Percentiles rank a stretch among this genome's conserved stretches.
Conservation (phyloP, 2,888 invertebrate genomes). For the Colletes collaris region DNA sequence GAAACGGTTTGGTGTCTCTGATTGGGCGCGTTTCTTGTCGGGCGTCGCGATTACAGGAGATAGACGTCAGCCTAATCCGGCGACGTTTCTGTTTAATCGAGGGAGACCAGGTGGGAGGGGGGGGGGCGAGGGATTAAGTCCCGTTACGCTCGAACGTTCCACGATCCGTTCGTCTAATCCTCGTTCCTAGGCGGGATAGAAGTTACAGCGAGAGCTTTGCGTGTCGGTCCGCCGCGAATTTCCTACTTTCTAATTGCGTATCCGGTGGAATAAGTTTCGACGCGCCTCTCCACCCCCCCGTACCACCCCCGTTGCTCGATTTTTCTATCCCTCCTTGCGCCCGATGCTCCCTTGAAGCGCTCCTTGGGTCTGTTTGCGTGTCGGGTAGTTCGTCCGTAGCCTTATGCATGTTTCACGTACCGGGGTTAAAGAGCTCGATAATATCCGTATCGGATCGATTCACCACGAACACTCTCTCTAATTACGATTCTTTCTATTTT, state of each 20-base stretch:
- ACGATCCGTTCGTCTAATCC: constrained; percentile 49
- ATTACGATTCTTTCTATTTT: constrained; percentile 73
- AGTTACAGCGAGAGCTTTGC: constrained; percentile 59
- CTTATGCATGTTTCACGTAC: constrained; percentile 45
- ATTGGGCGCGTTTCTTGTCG: neutral
- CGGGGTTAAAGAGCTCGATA: constrained; percentile 28
- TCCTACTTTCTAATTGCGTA: constrained; percentile 74
- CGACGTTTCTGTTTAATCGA: constrained; percentile 39
- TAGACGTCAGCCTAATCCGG: constrained; percentile 21
- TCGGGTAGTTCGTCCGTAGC: constrained; percentile 44
- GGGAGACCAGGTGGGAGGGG: too few relatives aligned
- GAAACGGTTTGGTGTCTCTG: neutral
- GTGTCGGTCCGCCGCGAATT: constrained; percentile 61
- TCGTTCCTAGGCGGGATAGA: constrained; percentile 20
- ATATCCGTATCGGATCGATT: constrained; percentile 32
- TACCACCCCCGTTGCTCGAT: neutral
- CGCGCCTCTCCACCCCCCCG: constrained; percentile 5
- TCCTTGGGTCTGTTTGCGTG: neutral
- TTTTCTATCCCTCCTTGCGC: too few relatives aligned
- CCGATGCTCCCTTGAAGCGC: neutral
- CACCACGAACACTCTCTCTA: constrained; percentile 37
- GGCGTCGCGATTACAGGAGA: neutral
- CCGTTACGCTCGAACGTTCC: constrained; percentile 34
- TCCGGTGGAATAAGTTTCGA: constrained; percentile 41
- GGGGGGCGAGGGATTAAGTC: constrained; percentile 24